These are phyloP conservation scores for Steinernema carpocapsae DNA, from an alignment of 2,888 invertebrate genomes.

Conservation along the genomic window DNA sequence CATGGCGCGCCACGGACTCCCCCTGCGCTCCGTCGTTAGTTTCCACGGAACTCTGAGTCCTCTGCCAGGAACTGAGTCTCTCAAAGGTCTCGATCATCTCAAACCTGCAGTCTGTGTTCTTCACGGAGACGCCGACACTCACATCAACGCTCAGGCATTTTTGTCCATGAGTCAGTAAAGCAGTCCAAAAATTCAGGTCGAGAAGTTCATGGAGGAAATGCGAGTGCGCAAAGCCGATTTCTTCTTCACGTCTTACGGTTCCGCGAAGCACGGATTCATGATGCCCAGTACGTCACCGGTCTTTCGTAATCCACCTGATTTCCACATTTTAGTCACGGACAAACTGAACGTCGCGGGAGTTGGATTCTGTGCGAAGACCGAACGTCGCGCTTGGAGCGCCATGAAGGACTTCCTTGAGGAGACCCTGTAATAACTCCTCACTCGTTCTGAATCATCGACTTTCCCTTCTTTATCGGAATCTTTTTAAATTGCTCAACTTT, in stretches of 20 bases:
- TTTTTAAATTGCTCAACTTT: no score
- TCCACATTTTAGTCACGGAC: constrained; percentile 40
- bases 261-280: constrained; percentile 36
- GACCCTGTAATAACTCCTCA: background rate
- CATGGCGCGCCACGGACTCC: constrained; percentile 52
- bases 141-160: constrained; percentile 49
- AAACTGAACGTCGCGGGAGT: constrained; percentile 44
- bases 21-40: constrained; percentile 55
- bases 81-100: constrained; percentile 41
- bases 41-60: constrained; percentile 63
- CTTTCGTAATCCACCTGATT: constrained; percentile 9
- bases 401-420: constrained; percentile 49
- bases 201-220: constrained; percentile 55
- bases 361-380: constrained; percentile 52
- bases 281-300: constrained; percentile 57
- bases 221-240: constrained; percentile 58
- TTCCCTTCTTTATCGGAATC: no score
- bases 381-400: constrained; percentile 49
- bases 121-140: constrained; percentile 61
- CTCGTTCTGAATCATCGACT: no score
- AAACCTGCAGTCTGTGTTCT: constrained; percentile 48
- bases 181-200: constrained; percentile 40
- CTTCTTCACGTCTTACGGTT: constrained; percentile 52
- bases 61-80: constrained; percentile 48
- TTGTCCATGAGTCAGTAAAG: background rate